Evolutionary conservation across 2,888 invertebrate genomes (phyloP).

Genomic region (Cosmia pyralina): DNA sequence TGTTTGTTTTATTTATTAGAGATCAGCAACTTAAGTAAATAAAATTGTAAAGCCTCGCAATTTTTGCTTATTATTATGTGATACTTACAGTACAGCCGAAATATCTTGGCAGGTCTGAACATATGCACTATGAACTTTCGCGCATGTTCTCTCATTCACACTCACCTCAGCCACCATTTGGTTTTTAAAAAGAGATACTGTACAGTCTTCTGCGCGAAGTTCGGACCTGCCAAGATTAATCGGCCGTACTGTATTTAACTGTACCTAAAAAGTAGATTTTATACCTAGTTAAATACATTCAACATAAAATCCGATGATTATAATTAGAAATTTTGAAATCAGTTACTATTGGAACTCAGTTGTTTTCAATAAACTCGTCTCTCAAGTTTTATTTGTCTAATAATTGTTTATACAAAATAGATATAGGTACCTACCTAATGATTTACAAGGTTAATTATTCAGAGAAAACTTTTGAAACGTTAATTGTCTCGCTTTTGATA

Average conservation of each 20-base stretch:
- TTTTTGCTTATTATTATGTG: background rate
- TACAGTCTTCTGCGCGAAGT: too few species aligned
- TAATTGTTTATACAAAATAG: background rate
- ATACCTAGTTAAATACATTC: background rate
- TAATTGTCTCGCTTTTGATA: background rate
- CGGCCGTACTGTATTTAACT: too few species aligned
- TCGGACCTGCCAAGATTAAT: too few species aligned
- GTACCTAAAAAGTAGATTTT: background rate
- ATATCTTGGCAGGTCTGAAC: too few species aligned
- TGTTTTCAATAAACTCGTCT: background rate
- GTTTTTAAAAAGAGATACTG: too few species aligned
- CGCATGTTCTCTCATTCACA: too few species aligned
- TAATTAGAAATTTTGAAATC: background rate
- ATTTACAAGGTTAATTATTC: background rate
- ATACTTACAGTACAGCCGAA: too few species aligned
- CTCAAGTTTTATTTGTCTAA: background rate
- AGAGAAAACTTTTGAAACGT: background rate
- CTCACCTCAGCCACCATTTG: too few species aligned
- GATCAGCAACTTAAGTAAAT: background rate
- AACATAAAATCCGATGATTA: background rate
- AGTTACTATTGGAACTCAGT: background rate
- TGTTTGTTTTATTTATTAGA: background rate
- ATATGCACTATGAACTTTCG: too few species aligned
- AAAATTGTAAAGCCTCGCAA: too few species aligned
- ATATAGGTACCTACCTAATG: too few species aligned